Evolutionary conservation across 2,113 vertebrate genomes (phyloP), one percentile per base, ranked within the genome.

Genomic region (Nerophis ophidion): DNA sequence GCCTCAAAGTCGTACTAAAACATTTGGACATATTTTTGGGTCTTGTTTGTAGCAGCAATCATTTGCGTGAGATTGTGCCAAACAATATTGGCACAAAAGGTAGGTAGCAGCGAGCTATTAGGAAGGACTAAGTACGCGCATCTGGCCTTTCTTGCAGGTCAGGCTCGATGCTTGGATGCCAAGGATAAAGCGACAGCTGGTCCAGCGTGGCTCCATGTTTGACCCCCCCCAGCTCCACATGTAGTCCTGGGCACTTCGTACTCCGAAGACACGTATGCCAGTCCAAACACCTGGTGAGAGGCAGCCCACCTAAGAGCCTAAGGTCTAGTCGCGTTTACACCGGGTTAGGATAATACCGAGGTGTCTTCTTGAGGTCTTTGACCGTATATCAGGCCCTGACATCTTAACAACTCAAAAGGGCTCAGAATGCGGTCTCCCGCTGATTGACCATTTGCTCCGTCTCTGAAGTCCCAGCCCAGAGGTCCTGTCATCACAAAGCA

Each of bases 171-270:
- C 80, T 78, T 63, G 63, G 73, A 81, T 71, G 73, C 72, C 4
- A 81, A 82, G 86, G 84, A 87, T 73, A 79, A 83, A 79, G 82
- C 81, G 89, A 89, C 90, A 91, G 90, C 90, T 91, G 90, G 90
- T 90, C 81, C 77, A 75, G 72, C 81, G 76, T 74, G 86, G 83
- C 88, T 87, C 85, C 81, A 84, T 89, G 87, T 90, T 87, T 88
- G 86, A 90, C 90, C 89, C 86, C 90, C 89, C 86, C 66, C 83
- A 83, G 74, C 81, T 82, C 83, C 68, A 68, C 67, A 82, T 81
- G 82, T 87, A 84, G 78, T 85, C 83, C 63, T 50, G 75, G 80
- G 70, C 71, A 75, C 80, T 81, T 74, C 72, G 70, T 79, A 87
- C 83, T 77, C 84, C 66, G 65, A 88, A 83, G 84, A 89, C 83